Percentiles rank a stretch among this genome's conserved stretches.
phyloP scores from a whole-genome alignment of 1,140 invertebrate genomes.

The Apis florea region DNA sequence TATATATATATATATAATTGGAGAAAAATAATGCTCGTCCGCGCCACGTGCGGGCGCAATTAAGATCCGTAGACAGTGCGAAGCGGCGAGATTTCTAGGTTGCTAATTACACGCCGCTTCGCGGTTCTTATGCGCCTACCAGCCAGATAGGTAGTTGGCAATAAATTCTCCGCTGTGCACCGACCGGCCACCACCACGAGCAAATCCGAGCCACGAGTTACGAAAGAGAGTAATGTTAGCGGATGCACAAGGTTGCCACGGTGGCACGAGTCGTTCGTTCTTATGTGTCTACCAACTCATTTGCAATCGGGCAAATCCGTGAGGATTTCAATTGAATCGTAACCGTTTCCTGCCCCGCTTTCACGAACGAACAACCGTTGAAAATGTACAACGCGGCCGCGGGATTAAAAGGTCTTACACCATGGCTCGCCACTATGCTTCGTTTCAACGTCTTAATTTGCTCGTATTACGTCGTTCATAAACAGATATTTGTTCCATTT shows the following conservation, averaged over 20 bases:
- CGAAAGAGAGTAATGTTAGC: conserved; percentile 62
- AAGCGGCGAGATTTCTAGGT: conserved; percentile 59
- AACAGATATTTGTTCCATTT: not conserved
- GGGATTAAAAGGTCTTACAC: not conserved
- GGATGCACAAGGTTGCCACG: conserved; percentile 35
- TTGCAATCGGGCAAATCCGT: not conserved
- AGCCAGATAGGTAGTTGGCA: conserved; percentile 57
- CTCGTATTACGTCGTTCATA: too few species aligned
- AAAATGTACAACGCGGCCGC: not conserved
- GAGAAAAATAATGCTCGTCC: conserved; percentile 45
- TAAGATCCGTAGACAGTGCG: conserved; percentile 57
- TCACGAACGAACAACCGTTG: not conserved
- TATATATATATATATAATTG: conserved; percentile 7
- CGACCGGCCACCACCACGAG: conserved; percentile 38
- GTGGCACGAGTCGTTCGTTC: conserved; percentile 41
- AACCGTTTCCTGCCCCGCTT: not conserved
- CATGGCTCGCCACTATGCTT: not conserved
- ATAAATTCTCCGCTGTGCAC: conserved; percentile 58
- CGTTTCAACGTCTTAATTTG: not conserved
- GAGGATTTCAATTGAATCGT: not conserved
- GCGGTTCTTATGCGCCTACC: conserved; percentile 65
- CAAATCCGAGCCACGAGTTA: conserved; percentile 56
- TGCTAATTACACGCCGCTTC: conserved; percentile 65
- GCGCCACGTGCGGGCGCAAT: conserved; percentile 37
- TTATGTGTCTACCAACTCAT: conserved; percentile 33